Conservation (phyloP, 1,140 invertebrate genomes). For the Drosophila rhopaloa region DNA sequence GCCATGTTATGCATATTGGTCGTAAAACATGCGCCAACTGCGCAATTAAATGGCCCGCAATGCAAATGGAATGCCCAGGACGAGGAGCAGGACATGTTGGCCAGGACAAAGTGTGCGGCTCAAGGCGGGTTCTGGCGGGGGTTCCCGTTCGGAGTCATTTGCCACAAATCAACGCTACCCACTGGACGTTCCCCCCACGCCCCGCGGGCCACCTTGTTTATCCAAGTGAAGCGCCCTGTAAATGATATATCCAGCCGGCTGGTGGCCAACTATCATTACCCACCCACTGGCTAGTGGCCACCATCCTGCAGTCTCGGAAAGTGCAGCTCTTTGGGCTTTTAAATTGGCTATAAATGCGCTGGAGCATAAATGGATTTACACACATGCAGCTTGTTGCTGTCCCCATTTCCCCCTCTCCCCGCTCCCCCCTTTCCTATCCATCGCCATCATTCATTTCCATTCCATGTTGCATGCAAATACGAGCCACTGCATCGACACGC, state of each 20-base stretch:
- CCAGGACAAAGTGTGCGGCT: conserved; percentile 7
- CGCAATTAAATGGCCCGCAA: conserved; percentile 72
- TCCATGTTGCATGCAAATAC: conserved; percentile 72
- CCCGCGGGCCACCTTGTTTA: background rate
- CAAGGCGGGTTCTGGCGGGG: conserved; percentile 2
- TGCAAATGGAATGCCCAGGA: conserved; percentile 55
- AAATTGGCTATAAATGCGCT: conserved; percentile 79
- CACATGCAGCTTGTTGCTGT: conserved; percentile 75
- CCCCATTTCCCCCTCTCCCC: background rate
- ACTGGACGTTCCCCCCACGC: background rate
- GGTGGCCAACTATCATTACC: conserved; percentile 32
- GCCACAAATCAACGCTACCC: conserved; percentile 49
- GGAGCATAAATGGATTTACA: conserved; percentile 79
- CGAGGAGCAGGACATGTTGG: conserved; percentile 29
- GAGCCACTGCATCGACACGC: conserved; percentile 38
- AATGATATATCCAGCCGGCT: conserved; percentile 40
- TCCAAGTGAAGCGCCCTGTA: conserved; percentile 26
- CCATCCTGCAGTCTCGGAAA: background rate
- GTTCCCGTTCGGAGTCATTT: conserved; percentile 24
- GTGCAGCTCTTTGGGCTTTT: conserved; percentile 53
- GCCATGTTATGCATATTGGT: conserved; percentile 50
- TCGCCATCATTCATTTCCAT: conserved; percentile 43
- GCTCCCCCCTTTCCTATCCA: background rate
- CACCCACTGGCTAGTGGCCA: background rate
- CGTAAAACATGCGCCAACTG: conserved; percentile 74